Conservation (phyloP, 2,888 invertebrate species). For the Amiota communis region DNA sequence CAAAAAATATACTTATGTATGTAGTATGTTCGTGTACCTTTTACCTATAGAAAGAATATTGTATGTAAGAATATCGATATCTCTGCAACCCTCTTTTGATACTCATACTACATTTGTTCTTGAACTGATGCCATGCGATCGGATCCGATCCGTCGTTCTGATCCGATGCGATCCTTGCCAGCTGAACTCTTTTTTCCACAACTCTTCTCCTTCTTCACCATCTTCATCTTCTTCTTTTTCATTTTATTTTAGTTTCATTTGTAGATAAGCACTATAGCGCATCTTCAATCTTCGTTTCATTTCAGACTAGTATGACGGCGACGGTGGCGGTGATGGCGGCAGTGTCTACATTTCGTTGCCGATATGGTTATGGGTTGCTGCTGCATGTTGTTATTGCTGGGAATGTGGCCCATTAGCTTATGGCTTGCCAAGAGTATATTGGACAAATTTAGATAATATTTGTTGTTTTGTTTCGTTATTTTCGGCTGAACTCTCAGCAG, state of each 20-base stretch:
- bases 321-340: conserved; percentile 44
- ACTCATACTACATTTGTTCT: not conserved
- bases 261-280: conserved; percentile 70
- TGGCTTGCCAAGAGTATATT: conserved; percentile 19
- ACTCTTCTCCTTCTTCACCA: no score
- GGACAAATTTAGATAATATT: conserved; percentile 20
- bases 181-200: conserved; percentile 55
- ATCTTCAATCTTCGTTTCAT: conserved; percentile 67
- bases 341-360: conserved; percentile 38
- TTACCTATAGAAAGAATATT: not conserved
- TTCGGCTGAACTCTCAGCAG: conserved; percentile 20
- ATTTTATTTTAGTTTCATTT: conserved; percentile 41
- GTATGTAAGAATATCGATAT: no score
- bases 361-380: conserved; percentile 40
- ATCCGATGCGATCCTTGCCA: conserved; percentile 45
- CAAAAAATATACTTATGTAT: conserved; percentile 52
- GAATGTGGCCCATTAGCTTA: conserved; percentile 60
- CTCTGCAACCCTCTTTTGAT: not conserved
- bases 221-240: not conserved
- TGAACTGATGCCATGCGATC: conserved; percentile 24
- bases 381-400: conserved; percentile 46
- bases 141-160: conserved; percentile 34
- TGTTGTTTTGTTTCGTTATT: conserved; percentile 7
- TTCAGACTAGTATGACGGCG: conserved; percentile 32
- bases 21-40: not conserved